These are phyloP conservation scores for Lipotes vexillifer DNA, from an alignment of 2,113 vertebrate species.

Conservation along the genomic window DNA sequence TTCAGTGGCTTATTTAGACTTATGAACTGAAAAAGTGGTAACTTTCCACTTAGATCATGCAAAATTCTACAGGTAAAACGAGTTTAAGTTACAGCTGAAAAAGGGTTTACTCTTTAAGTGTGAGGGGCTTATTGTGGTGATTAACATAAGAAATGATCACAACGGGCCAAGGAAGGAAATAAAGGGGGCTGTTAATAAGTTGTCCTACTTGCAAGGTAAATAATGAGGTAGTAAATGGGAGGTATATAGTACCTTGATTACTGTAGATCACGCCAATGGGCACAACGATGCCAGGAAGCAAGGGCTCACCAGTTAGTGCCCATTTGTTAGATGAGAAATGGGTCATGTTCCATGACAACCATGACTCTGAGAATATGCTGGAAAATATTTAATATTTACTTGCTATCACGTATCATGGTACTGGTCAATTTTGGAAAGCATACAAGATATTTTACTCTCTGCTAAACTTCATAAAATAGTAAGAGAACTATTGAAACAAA, in stretches of 20 bases:
- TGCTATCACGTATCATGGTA: not conserved
- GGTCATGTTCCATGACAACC: not conserved
- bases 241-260: constrained; percentile 30
- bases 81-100: not conserved
- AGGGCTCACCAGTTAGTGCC: not conserved
- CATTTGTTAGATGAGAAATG: not conserved
- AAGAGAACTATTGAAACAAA: not conserved
- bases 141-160: constrained; percentile 31
- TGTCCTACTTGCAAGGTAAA: constrained; percentile 18
- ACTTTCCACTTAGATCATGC: not conserved
- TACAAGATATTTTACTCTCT: not conserved
- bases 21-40: not conserved
- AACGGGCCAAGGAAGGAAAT: not conserved
- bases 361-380: not conserved
- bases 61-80: not conserved
- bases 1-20: not conserved
- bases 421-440: not conserved
- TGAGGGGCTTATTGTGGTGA: not conserved
- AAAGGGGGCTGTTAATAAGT: not conserved
- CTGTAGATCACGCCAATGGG: constrained; percentile 32
- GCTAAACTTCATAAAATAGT: not conserved
- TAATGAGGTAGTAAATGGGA: constrained; percentile 57
- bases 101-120: constrained; percentile 15
- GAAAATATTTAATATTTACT: not conserved
- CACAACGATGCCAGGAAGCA: not conserved